Evolutionary conservation across 2,797 vertebrate genomes (phyloP).

Genomic region (Ataeniobius toweri): DNA sequence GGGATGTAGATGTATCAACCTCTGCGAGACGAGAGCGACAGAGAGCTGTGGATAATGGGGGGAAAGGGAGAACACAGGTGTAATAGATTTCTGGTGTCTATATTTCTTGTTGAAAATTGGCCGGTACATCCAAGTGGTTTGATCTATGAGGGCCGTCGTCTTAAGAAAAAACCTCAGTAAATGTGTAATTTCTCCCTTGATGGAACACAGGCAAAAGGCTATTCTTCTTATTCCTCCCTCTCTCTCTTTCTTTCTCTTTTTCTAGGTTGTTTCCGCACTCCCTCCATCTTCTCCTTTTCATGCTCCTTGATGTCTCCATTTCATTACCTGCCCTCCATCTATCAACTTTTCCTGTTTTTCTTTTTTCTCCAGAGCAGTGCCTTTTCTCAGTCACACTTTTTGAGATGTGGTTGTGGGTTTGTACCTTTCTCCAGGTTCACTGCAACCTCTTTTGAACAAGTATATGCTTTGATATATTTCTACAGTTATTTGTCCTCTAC

Average conservation of each 20-base stretch:
- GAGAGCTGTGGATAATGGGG: slow-evolving; percentile 62
- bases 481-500: not conserved
- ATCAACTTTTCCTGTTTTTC: slow-evolving; percentile 85
- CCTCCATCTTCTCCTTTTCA: slow-evolving; percentile 85
- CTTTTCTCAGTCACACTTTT: slow-evolving; percentile 82
- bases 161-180: slow-evolving; percentile 99
- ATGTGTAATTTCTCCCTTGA: slow-evolving; percentile 99
- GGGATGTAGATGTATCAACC: slow-evolving; percentile 66
- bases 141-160: slow-evolving; percentile 99
- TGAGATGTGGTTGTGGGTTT: slow-evolving; percentile 49
- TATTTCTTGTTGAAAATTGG: slow-evolving; percentile 99
- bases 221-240: slow-evolving; percentile 90
- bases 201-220: slow-evolving; percentile 96
- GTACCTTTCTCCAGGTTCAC: slow-evolving; percentile 32
- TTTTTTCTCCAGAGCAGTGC: slow-evolving; percentile 87
- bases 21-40: slow-evolving; percentile 44
- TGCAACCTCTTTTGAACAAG: not conserved
- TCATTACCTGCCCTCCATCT: slow-evolving; percentile 97
- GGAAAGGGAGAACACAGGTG: slow-evolving; percentile 84
- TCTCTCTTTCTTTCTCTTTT: slow-evolving; percentile 78
- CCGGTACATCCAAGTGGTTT: slow-evolving; percentile 93
- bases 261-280: slow-evolving; percentile 71
- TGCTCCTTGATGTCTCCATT: slow-evolving; percentile 99
- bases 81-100: slow-evolving; percentile 98
- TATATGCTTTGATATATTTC: not conserved